Evolutionary conservation across 2,113 vertebrate species (phyloP), one percentile per base, ranked within the genome.

Genomic region (Triplophysa dalaica): DNA sequence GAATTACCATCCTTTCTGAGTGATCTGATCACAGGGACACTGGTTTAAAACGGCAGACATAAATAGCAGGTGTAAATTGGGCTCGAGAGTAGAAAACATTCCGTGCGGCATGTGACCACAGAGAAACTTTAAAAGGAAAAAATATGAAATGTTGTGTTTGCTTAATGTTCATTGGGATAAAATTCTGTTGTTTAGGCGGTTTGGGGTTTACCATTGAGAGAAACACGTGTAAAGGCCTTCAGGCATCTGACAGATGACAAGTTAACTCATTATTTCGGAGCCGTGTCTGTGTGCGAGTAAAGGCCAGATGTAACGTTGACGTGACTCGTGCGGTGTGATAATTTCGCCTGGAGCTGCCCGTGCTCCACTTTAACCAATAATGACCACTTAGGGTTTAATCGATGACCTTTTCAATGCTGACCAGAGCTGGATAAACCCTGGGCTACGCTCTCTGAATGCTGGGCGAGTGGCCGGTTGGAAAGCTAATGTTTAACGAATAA

Each of bases 341-440:
- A 43, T 60, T 48, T 24, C 2, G 38, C 70, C 70, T 22, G 16
- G 63, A 29, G 54, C 70, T 21, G 22, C 45, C 38, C 76, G 45
- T 68, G 67, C 45, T 78, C 63, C 66, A 78, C 66, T 74, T 75
- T 74, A 79, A 45, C 19, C 33, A 74, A 64, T 64, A 58, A 73
- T 58, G 58, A 68, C 77, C 58, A 74, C 77, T 78, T 72, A 74
- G 52, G 14, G 38, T 78, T 58, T 65, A 74, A 78, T 78, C 68
- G 43, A 82, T 78, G 72, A 61, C 62, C 75, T 67, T 73, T 73
- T 50, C 77, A 56, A 65, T 72, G 69, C 70, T 67, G 54, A 33
- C 52, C 63, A 13, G 58, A 26, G 58, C 72, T 29, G 41, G 60
- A 75, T 72, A 43, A 66, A 73, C 12, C 21, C 2, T 64, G 19